Base-by-base conservation (phyloP, 2,797 vertebrate genomes). In the Sebastolobus alascanus region DNA sequence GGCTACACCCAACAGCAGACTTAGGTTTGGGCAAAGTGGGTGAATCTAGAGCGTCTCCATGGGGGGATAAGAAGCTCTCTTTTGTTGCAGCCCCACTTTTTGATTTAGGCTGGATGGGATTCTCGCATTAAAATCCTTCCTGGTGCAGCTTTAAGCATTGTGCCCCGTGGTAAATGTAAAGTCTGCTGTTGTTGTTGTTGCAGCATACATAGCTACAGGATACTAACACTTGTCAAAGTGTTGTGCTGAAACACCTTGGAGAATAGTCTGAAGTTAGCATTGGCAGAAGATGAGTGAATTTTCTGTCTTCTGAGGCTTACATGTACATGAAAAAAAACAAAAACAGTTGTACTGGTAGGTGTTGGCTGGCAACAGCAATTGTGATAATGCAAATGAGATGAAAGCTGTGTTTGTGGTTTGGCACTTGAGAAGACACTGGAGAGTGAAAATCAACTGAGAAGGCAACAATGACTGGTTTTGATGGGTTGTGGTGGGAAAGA, bases 391-490 rank as follows among this genome's bases (percentile, higher is more conserved):
- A 89, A 90, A 92, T 90, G 75, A 91, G 85, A 89, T 80, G 82
- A 84, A 84, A 86, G 64, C 87, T 84, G 89, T 75, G 84, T 84
- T 90, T 77, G 73, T 84, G 76, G 72, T 89, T 87, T 89, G 83
- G 79, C 82, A 71, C 77, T 79, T 82, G 77, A 52, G 70, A 63
- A 73, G 75, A 85, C 82, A 75, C 83, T 84, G 68, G 64, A 59
- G 74, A 90, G 84, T 90, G 86, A 86, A 90, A 92, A 90, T 89
- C 77, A 90, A 89, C 88, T 84, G 89, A 84, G 89, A 86, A 86
- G 80, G 75, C 73, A 83, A 84, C 73, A 64, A 16, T 58, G 60
- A 65, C 59, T 56, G 56, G 40, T 71, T 76, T 40, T 50, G 60
- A 80, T 75, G 59, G 29, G 56, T 9, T 68, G n/a, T 54, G 37